Base-by-base conservation (phyloP, 2,113 vertebrate species). In the Malurus cyaneus region DNA sequence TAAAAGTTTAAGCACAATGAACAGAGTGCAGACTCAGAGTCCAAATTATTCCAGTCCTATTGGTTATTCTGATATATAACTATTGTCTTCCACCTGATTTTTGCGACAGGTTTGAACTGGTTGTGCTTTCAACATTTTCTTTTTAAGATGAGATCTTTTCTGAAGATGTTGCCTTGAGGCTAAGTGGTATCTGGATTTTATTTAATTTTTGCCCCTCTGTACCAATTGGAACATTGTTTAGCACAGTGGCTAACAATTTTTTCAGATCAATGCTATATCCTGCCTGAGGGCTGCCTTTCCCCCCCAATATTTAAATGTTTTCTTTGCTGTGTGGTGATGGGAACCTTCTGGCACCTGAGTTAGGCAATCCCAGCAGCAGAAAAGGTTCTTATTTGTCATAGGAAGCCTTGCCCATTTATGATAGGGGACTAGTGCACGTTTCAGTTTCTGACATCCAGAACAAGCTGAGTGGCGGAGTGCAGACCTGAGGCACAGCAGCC, bases 381-480 rank as follows among this genome's bases (percentile, higher is more conserved):
- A 76, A 74, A 78, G 5, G 5, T 79, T 66, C 34, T 84, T 18
- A 19, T 85, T 90, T 62, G n/a, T 53, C 18, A 31, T 29, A 57
- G 18, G 28, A 70, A 81, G 24, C 5, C 14, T 39, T 42, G 19
- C 8, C 19, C 29, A 9, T 73, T 67, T 74, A 14, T 0, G 15
- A 10, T 31, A 46, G 50, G 28, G 29, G 9, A 39, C 39, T 74
- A 17, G 20, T 12, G 6, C 23, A 52, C 0, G 0, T 52, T 54
- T 73, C 39, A n/a, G 15, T 50, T 73, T 62, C 41, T 71, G 32
- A 78, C 60, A 94, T 87, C 36, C 47, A 66, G 73, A 92, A 46
- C 18, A 46, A 44, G 12, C 4, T 14, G 12, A 56, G 21, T 31
- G 42, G 10, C 9, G 14, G 24, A 42, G 36, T 19, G 44, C 21